Conservation (phyloP, 2,113 vertebrate species). For the Menura novaehollandiae region DNA sequence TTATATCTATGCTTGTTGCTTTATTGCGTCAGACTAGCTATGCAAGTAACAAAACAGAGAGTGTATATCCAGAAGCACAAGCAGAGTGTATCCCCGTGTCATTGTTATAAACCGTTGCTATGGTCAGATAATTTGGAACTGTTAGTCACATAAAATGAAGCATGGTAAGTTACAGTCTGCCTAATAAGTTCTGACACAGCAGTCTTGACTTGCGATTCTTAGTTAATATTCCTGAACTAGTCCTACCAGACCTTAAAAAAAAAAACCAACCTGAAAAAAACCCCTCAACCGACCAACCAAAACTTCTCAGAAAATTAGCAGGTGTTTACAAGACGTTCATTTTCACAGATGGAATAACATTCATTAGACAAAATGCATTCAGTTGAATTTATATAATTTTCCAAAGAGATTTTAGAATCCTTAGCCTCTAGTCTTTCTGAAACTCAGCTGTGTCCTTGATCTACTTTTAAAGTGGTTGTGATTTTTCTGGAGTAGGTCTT, state of each 20-base stretch:
- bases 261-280: neutral
- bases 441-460: constrained; percentile 34
- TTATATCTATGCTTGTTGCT: neutral
- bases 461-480: constrained; percentile 17
- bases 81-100: neutral
- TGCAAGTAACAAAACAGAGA: neutral
- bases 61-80: neutral
- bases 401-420: neutral
- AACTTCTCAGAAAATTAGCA: neutral
- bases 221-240: neutral
- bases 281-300: neutral
- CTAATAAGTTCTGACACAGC: neutral
- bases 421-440: neutral
- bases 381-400: neutral
- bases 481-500: constrained; percentile 32
- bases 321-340: neutral
- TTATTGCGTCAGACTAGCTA: neutral
- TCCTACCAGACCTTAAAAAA: neutral
- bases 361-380: neutral
- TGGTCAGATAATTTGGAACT: neutral
- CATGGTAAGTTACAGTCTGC: neutral
- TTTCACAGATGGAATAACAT: neutral
- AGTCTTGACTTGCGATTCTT: neutral
- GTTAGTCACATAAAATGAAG: neutral
- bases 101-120: neutral